Base-by-base conservation (phyloP, 2,888 invertebrate genomes). In the Teleiodes luculella region DNA sequence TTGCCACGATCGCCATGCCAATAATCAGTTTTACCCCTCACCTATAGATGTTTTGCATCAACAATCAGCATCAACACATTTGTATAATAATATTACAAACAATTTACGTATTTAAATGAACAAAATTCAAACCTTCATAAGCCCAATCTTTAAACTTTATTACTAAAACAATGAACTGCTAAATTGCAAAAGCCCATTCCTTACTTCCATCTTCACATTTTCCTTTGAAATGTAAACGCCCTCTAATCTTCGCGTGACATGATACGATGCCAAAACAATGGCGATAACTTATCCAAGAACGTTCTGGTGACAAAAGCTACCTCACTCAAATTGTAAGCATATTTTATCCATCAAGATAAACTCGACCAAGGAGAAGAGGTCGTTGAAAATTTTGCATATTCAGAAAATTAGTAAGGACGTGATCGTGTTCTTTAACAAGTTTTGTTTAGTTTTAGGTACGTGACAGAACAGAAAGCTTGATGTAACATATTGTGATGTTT, bases 151-250 rank as follows among this genome's bases (percentile, higher is more conserved):
- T 28, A 24, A 24, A 43, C 43, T 28, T 24, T 2, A 24, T 31
- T 13, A 16, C 20, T n/a, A 13, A 24, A 3, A 28, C 46, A 46
- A 46, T 28, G 28, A 14, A 14, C 31, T 31, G 14, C 16, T 31
- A 30, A 31, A 8, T 14, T 14, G 3, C 30, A 14, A n/a, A 14
- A 16, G 48, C 48, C 63, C 67, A 67, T 68, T 67, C 60, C 43
- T 31, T 52, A 45, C 55, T 54, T n/a, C 56, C 56, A 58, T 62
- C 56, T 60, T 49, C 33, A 58, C 55, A 57, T 65, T 65, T 67
- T 65, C 65, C 61, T 67, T 66, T 64, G 59, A 60, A 60, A 64
- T 60, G 56, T 50, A 57, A 58, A 47, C 54, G 46, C 55, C 45
- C 48, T 52, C 51, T 56, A 43, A 56, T 56, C 52, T 57, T 47